Evolutionary conservation across 23 tunicate genomes (phyloP).

Genomic region (Styela clava): DNA sequence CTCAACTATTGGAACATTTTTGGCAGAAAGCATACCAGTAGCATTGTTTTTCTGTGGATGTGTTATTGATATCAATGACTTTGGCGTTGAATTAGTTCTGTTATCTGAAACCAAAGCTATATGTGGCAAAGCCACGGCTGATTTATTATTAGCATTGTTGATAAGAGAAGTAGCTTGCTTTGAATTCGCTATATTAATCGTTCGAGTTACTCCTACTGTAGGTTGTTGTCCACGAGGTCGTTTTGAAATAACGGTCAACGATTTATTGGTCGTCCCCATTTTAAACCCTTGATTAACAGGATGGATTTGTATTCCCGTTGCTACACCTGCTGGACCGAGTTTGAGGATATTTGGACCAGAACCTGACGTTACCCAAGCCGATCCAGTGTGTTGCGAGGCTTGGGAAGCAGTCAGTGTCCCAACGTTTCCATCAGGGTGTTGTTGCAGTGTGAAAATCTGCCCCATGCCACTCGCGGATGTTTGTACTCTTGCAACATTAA

Average conservation of each 20-base stretch:
- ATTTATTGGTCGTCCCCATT: conserved; percentile 10
- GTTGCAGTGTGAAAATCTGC: conserved; percentile 13
- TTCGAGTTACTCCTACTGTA: conserved; percentile 1
- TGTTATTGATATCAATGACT: neutral
- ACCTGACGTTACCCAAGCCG: conserved; percentile 24
- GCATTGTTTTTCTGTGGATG: conserved; percentile 12
- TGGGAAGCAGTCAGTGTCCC: conserved; percentile 5
- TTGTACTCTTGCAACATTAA: conserved; percentile 38
- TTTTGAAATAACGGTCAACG: conserved; percentile 23
- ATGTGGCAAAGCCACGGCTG: conserved; percentile 3
- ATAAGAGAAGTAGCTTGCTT: neutral
- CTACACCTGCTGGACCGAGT: conserved; percentile 19
- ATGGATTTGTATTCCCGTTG: conserved; percentile 28
- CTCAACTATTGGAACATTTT: conserved; percentile 9
- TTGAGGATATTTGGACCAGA: conserved; percentile 30
- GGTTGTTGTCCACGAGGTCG: conserved; percentile 18
- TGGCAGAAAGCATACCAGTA: conserved; percentile 4
- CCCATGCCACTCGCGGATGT: conserved; percentile 30
- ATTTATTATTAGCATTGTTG: neutral
- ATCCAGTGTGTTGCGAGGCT: conserved; percentile 8
- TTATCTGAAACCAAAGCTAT: conserved; percentile 11
- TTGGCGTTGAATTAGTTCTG: conserved; percentile 8
- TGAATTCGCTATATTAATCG: conserved; percentile 22
- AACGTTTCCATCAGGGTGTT: conserved; percentile 13
- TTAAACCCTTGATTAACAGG: conserved; percentile 17